Evolutionary conservation across 2,888 invertebrate species (phyloP).

Genomic region (Tetragnatha montana): DNA sequence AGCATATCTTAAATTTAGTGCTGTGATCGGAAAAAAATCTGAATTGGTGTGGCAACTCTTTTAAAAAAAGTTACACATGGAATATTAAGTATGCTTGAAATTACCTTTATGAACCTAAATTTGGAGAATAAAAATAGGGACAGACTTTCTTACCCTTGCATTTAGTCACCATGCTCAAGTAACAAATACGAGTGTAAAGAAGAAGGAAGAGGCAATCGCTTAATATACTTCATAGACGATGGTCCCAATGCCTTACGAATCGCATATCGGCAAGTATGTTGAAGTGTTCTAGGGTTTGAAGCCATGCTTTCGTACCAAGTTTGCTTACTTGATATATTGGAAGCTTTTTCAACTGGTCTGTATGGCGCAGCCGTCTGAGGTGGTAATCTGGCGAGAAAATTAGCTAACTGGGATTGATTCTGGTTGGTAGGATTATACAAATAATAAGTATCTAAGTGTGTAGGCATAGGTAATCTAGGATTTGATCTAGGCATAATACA

Average conservation of each 20-base stretch:
- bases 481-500: background rate
- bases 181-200: conserved; percentile 74
- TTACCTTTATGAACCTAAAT: too few species aligned
- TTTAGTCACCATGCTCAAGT: conserved; percentile 63
- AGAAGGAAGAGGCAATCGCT: conserved; percentile 74
- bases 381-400: background rate
- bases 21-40: too few species aligned
- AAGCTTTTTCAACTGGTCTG: background rate
- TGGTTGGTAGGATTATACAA: too few species aligned
- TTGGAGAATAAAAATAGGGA: too few species aligned
- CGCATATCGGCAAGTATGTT: conserved; percentile 75
- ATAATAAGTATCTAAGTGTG: too few species aligned
- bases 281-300: conserved; percentile 74
- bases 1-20: too few species aligned
- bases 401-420: background rate
- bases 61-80: too few species aligned
- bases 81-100: too few species aligned
- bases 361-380: background rate
- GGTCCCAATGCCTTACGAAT: conserved; percentile 74
- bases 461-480: too few species aligned
- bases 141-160: too few species aligned
- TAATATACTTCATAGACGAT: conserved; percentile 73
- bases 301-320: conserved; percentile 74
- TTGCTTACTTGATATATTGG: conserved; percentile 68
- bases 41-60: too few species aligned